phyloP scores from a whole-genome alignment of 1,140 invertebrate species.

The Tetramorium parvispinum region DNA sequence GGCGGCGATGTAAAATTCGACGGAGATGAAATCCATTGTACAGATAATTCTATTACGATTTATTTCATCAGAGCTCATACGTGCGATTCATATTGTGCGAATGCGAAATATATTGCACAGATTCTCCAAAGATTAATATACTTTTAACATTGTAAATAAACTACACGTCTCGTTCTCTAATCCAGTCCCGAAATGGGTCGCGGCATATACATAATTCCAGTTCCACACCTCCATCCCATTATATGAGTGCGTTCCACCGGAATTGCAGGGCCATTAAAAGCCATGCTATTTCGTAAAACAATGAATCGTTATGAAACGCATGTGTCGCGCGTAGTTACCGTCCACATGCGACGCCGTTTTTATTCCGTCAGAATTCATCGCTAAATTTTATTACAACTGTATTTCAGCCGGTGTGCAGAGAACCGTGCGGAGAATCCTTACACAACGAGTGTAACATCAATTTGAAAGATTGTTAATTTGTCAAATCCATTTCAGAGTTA shows the following conservation, averaged over 20 bases:
- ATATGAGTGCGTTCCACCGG: neutral
- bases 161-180: neutral
- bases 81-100: neutral
- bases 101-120: neutral
- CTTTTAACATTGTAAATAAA: neutral
- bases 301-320: conserved; percentile 10
- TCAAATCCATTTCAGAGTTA: neutral
- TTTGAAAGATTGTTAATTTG: neutral
- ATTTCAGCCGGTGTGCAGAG: neutral
- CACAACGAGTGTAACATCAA: neutral
- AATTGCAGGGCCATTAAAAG: neutral
- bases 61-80: neutral
- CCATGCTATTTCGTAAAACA: conserved; percentile 8
- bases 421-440: conserved; percentile 4
- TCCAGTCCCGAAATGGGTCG: neutral
- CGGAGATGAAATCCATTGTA: conserved; percentile 14
- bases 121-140: neutral
- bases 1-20: conserved; percentile 23
- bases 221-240: neutral
- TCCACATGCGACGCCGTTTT: neutral
- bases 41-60: conserved; percentile 21
- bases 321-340: neutral
- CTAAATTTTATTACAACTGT: conserved; percentile 1
- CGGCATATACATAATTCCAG: neutral
- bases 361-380: neutral